Conservation (phyloP, 1,140 invertebrate species). For the Lysiphlebus fabarum region DNA sequence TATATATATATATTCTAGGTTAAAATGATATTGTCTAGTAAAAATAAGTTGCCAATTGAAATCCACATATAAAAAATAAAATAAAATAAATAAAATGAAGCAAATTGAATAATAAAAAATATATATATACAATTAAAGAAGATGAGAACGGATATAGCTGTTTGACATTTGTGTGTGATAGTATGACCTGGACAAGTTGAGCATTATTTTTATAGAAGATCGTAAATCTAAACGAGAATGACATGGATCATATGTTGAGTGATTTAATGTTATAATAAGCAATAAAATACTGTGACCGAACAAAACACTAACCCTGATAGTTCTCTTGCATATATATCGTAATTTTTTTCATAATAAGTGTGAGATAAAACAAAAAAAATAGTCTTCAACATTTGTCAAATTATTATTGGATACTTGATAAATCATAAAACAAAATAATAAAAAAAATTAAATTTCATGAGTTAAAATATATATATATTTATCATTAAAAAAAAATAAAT, state of each 20-base stretch:
- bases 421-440: not conserved
- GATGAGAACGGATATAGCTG: conserved; percentile 5
- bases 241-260: conserved; percentile 17
- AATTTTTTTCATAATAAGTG: no score
- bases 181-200: not conserved
- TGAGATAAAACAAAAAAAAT: not conserved
- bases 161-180: conserved; percentile 6
- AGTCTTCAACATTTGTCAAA: not conserved
- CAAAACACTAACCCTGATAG: not conserved
- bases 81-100: no score
- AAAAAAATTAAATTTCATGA: no score
- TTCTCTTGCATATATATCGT: no score
- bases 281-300: conserved; percentile 17
- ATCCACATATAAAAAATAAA: no score
- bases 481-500: conserved; percentile 23
- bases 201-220: conserved; percentile 21
- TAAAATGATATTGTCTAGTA: no score
- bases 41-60: no score
- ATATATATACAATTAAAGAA: conserved; percentile 4
- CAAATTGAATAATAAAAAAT: no score
- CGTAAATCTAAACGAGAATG: conserved; percentile 22
- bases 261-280: conserved; percentile 27
- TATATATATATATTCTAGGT: no score
- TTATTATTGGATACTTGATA: not conserved
- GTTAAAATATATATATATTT: not conserved